Conservation (phyloP, 1,140 invertebrate genomes). For the Drusus annulatus region DNA sequence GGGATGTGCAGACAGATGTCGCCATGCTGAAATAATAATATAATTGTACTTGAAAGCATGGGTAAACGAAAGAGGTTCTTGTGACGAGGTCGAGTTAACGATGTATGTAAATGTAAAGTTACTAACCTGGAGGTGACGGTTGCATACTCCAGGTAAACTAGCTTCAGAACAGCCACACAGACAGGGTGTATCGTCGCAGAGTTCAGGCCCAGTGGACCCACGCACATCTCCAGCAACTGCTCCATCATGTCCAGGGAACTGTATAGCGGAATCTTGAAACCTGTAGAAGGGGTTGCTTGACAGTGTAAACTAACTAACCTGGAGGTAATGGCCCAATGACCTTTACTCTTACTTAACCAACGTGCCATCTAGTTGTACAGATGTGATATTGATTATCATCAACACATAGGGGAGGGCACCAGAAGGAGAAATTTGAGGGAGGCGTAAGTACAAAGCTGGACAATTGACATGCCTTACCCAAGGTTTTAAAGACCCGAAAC, state of each 20-base stretch:
- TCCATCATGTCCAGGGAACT: conserved; percentile 47
- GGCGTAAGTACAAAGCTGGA: no score
- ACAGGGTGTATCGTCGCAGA: not conserved
- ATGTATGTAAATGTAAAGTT: not conserved
- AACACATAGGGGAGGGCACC: no score
- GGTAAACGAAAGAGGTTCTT: no score
- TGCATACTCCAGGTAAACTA: conserved; percentile 43
- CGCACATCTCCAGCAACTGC: conserved; percentile 45
- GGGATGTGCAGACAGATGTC: not conserved
- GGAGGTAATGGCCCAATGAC: no score
- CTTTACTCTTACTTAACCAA: no score
- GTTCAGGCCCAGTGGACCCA: not conserved
- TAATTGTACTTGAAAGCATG: no score
- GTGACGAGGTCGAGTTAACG: no score
- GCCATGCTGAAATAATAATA: not conserved
- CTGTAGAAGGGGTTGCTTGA: not conserved
- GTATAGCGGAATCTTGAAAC: conserved; percentile 42
- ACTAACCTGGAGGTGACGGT: conserved; percentile 30
- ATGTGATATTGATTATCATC: no score
- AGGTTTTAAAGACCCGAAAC: conserved; percentile 50
- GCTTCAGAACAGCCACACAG: conserved; percentile 40
- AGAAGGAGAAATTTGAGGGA: no score
- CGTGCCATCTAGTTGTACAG: no score
- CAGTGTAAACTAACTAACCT: no score
- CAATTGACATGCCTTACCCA: conserved; percentile 16